Evolutionary conservation across 2,888 invertebrate species (phyloP).

Genomic region (Gastracanthus pulcherrimus): DNA sequence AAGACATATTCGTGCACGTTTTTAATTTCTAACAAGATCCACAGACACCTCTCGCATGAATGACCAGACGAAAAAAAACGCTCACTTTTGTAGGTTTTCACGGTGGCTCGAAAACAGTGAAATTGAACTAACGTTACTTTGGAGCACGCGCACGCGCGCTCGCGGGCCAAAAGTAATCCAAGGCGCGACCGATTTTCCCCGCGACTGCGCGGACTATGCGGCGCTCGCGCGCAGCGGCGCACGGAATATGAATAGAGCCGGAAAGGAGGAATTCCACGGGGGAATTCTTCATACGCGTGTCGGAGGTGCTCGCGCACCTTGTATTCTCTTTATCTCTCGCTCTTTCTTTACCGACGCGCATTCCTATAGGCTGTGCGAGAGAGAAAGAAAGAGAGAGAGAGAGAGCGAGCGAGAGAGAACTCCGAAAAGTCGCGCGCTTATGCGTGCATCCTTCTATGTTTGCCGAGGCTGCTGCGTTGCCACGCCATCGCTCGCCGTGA

Average conservation of each 20-base stretch:
- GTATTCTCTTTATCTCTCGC: neutral
- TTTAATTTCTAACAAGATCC: neutral
- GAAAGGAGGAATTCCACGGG: slow-evolving; percentile 17
- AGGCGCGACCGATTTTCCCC: slow-evolving; percentile 56
- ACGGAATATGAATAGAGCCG: slow-evolving; percentile 6
- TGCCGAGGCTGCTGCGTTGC: slow-evolving; percentile 2
- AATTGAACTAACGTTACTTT: slow-evolving; percentile 20
- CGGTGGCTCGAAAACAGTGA: neutral
- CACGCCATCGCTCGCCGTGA: neutral
- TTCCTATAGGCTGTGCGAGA: no score
- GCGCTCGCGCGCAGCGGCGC: neutral
- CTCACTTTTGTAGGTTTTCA: neutral
- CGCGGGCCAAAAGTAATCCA: slow-evolving; percentile 41
- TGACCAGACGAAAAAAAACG: neutral
- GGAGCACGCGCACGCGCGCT: neutral
- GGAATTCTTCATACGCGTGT: slow-evolving; percentile 12
- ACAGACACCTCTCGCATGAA: no score
- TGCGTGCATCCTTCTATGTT: slow-evolving; percentile 24
- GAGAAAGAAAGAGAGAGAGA: no score
- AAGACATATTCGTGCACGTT: neutral
- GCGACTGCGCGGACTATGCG: slow-evolving; percentile 6
- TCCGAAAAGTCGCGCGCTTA: slow-evolving; percentile 40
- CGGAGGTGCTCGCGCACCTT: neutral
- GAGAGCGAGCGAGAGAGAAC: neutral
- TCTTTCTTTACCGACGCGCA: neutral